A percentile compares a stretch with the other conserved stretches of the same genome.
phyloP scores from a whole-genome alignment of 1,140 invertebrate genomes.

The Drosophila watanabei region DNA sequence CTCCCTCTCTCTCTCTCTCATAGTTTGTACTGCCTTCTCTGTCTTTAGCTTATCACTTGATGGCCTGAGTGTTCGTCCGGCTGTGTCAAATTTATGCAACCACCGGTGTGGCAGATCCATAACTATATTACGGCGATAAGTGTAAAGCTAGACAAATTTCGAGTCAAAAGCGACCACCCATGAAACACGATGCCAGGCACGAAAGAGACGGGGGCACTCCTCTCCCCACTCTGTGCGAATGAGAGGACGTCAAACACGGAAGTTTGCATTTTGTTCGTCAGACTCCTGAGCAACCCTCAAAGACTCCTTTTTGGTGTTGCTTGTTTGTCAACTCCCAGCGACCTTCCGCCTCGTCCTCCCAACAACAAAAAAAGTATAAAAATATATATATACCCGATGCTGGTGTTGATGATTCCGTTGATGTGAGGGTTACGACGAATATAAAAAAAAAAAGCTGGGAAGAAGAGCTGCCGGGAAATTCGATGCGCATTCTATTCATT shows the following conservation, averaged over 20 bases:
- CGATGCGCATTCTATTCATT: constrained; percentile 82
- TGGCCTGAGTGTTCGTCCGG: constrained; percentile 31
- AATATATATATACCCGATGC: constrained; percentile 33
- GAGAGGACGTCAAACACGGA: constrained; percentile 22
- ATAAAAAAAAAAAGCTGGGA: constrained; percentile 20
- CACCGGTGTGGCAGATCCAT: constrained; percentile 71
- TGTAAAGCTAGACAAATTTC: constrained; percentile 73
- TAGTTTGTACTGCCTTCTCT: constrained; percentile 1
- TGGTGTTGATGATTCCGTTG: constrained; percentile 83
- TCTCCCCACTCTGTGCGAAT: constrained; percentile 12
- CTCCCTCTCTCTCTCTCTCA: neutral
- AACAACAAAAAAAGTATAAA: neutral
- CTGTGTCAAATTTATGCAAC: constrained; percentile 76
- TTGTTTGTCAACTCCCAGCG: constrained; percentile 81
- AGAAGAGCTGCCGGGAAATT: constrained; percentile 65
- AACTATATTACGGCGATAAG: constrained; percentile 76
- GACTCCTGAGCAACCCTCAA: constrained; percentile 55
- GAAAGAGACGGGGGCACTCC: constrained; percentile 4
- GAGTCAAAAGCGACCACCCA: constrained; percentile 69
- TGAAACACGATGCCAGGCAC: constrained; percentile 46
- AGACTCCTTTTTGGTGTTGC: constrained; percentile 73
- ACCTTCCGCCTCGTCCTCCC: constrained; percentile 49
- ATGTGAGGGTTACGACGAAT: constrained; percentile 73
- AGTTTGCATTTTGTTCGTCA: constrained; percentile 74
- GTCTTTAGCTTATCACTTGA: constrained; percentile 37